These are phyloP conservation scores for Aplodontia rufa DNA, from an alignment of 2,113 vertebrate species.

Conservation along the genomic window DNA sequence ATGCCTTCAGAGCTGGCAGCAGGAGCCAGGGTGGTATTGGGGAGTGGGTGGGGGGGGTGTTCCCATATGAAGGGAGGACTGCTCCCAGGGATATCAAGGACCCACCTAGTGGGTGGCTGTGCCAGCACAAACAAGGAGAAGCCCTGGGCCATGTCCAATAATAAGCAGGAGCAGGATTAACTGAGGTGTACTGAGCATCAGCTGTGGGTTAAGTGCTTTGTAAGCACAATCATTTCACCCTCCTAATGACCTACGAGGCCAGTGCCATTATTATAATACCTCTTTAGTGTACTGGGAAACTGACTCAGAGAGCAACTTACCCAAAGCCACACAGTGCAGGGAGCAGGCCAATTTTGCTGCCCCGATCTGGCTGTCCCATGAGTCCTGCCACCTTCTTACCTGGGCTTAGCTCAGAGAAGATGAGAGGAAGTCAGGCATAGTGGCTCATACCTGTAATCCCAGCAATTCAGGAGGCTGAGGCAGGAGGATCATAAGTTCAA, in stretches of 20 bases:
- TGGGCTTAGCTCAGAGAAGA: neutral
- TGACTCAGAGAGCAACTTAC: neutral
- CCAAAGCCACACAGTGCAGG: neutral
- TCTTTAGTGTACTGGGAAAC: neutral
- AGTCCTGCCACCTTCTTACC: neutral
- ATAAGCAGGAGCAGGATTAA: neutral
- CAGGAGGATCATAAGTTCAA: too few relatives aligned
- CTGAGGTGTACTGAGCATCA: neutral
- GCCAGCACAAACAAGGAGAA: neutral
- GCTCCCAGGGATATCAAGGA: neutral
- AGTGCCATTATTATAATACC: neutral
- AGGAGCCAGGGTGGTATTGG: neutral
- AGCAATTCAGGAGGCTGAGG: too few relatives aligned
- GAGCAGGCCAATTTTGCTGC: neutral
- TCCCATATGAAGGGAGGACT: neutral
- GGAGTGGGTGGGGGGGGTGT: accelerated
- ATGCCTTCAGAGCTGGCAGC: neutral
- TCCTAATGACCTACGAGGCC: neutral
- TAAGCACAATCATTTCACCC: neutral
- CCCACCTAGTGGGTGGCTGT: neutral
- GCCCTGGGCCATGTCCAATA: neutral
- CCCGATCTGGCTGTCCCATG: neutral
- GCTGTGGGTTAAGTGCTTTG: neutral
- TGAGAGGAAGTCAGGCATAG: too few relatives aligned
- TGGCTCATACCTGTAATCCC: too few relatives aligned